Percentiles rank a stretch among this genome's conserved stretches.
Conservation (phyloP, 1,140 invertebrate genomes). For the Agrilus planipennis region DNA sequence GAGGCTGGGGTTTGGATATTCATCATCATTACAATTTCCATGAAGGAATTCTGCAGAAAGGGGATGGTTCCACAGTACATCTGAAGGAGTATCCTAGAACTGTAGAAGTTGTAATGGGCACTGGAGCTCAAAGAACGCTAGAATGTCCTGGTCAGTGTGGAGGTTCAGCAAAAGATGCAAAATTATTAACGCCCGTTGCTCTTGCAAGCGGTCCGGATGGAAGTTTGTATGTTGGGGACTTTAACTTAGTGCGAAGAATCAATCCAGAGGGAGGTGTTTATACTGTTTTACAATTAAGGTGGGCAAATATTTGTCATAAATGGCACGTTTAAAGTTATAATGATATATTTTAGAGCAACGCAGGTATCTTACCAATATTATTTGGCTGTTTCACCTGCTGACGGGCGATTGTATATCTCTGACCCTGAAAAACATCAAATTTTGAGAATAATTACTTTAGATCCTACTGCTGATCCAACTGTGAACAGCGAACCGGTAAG, state of each 20-base stretch:
- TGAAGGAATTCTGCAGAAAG: constrained; percentile 92
- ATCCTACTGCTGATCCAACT: constrained; percentile 66
- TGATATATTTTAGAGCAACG: constrained; percentile 56
- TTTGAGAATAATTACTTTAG: constrained; percentile 57
- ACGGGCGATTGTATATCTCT: constrained; percentile 92
- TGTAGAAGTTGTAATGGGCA: constrained; percentile 87
- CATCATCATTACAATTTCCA: constrained; percentile 98
- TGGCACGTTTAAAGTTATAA: background rate
- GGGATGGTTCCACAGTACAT: constrained; percentile 82
- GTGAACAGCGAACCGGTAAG: constrained; percentile 67
- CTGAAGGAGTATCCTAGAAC: constrained; percentile 85
- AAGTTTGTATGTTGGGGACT: constrained; percentile 92
- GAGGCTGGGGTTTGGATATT: constrained; percentile 94
- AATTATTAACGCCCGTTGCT: constrained; percentile 82
- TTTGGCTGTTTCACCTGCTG: constrained; percentile 86
- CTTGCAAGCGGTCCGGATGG: constrained; percentile 91
- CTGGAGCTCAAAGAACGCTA: constrained; percentile 70
- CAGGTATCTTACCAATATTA: constrained; percentile 93
- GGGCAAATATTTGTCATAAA: constrained; percentile 20
- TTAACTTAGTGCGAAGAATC: constrained; percentile 87
- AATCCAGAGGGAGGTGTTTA: constrained; percentile 84
- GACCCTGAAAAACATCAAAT: constrained; percentile 88
- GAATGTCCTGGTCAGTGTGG: constrained; percentile 71
- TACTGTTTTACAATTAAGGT: constrained; percentile 88
- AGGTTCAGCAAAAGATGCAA: constrained; percentile 72